Evolutionary conservation across 1,140 invertebrate species (phyloP), one percentile per base, ranked within the genome.

Genomic region (Drosophila dunni): DNA sequence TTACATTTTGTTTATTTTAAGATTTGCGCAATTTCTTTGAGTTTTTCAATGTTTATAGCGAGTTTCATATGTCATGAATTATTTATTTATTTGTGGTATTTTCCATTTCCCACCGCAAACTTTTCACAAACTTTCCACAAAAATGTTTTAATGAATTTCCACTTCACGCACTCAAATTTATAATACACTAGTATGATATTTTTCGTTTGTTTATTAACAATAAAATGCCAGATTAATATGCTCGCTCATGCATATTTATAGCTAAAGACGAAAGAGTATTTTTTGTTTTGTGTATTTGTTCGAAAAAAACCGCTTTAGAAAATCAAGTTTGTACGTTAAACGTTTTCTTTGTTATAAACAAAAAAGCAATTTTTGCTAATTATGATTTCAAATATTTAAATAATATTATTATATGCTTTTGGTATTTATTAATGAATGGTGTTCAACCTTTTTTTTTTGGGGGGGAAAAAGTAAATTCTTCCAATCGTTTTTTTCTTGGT

Each of bases 191-290:
- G 29, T 33, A 40, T 33, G 53, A 3, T 60, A 24, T 45, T 54
- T 68, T 69, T 9, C 13, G 36, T 50, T 56, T 70, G 72, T 70
- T 70, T 57, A 70, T 62, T 63, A 75, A 69, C 51, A 38, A 69
- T 63, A 69, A 74, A 69, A 74, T 69, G 66, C 13, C 50, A 74
- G 57, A 56, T 69, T 56, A 44, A 74, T 69, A 69, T 57, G 65
- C 58, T 69, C 57, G 51, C 51, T 69, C 65, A 74, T 74, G 65
- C 65, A 74, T 74, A 74, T 74, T 74, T 74, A 74, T 75, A 70
- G 72, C 33, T 13, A 51, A 29, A 53, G 38, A 20, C 15, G 60
- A 63, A 60, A 58, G 53, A 38, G 29, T 53, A 36, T 42, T 48
- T 29, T 5, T 29, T 29, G 17, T 29, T 2, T 56, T 51, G 45